Evolutionary conservation across 1,140 invertebrate species (phyloP), one percentile per base, ranked within the genome.

Genomic region (Ostrea edulis): DNA sequence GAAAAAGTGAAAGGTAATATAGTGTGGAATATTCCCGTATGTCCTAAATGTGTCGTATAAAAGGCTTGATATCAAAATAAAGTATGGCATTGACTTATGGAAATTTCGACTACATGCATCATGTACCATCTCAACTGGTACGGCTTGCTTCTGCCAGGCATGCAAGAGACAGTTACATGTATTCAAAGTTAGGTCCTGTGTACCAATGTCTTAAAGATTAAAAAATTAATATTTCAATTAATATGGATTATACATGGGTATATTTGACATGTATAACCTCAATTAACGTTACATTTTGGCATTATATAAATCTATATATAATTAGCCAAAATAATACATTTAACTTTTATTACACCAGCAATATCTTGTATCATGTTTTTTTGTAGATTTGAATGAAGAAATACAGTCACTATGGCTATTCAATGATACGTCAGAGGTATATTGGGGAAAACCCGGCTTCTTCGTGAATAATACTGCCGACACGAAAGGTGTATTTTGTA

Each of bases 371-470:
- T 44, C 35, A 44, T 44, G 5, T 85, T 17, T 44, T 29, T 55
- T 11, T 55, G 8, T 9, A 83, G 44, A 83, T 20, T 20, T 52
- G 8, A 22, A 55, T 84, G n/a, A 55, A 54, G 51, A 53, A 29
- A 14, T 84, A 8, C 35, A 65, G 14, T 51, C 84, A 25, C 17
- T 55, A 35, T 44, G 25, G 84, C 29, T 85, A 68, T 55, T 35
- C 14, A 65, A 35, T n/a, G 84, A 84, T 51, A 65, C 29, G 8
- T 44, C 29, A 14, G 65, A 68, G 55, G 3, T 71, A 52, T 77
- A 11, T 25, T 86, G 65, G 85, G 51, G 52, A 17, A 86, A 53
- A 8, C 71, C n/a, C 12, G 62, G 85, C 11, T 58, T 71, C 9
- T 71, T 71, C 53, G 71, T 25, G 12, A 71, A 65, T 77, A 58